phyloP scores from a whole-genome alignment of 2,888 invertebrate species.

The Zeuzera pyrina region DNA sequence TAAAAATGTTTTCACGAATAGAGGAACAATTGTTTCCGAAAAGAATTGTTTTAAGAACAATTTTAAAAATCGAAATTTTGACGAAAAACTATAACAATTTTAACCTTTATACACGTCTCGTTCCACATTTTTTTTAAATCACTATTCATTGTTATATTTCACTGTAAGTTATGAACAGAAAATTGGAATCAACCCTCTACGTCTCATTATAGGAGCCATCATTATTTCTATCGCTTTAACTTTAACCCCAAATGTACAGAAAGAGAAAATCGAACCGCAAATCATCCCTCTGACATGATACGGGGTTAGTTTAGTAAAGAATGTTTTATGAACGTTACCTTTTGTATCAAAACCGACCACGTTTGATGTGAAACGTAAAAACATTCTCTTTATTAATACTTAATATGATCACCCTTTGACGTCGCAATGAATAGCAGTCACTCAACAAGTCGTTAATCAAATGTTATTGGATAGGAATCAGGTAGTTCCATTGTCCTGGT shows the following conservation, averaged over 20 bases:
- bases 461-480: constrained; percentile 61
- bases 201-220: too few relatives aligned
- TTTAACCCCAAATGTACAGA: constrained; percentile 15
- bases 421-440: constrained; percentile 62
- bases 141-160: too few relatives aligned
- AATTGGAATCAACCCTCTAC: too few relatives aligned
- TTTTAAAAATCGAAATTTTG: too few relatives aligned
- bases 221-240: too few relatives aligned
- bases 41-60: too few relatives aligned
- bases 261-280: constrained; percentile 15
- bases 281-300: constrained; percentile 16
- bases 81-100: too few relatives aligned
- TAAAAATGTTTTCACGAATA: too few relatives aligned
- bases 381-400: constrained; percentile 64
- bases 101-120: too few relatives aligned
- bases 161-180: too few relatives aligned
- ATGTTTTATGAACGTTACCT: constrained; percentile 9
- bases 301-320: constrained; percentile 17
- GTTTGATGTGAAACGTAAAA: constrained; percentile 44
- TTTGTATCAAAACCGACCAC: constrained; percentile 26
- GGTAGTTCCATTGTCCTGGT: constrained; percentile 63
- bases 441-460: constrained; percentile 72
- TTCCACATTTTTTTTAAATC: too few relatives aligned
- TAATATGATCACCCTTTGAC: constrained; percentile 65
- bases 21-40: too few relatives aligned